phyloP scores from a whole-genome alignment of 2,888 invertebrate species.

The Aphodius sticticus region DNA sequence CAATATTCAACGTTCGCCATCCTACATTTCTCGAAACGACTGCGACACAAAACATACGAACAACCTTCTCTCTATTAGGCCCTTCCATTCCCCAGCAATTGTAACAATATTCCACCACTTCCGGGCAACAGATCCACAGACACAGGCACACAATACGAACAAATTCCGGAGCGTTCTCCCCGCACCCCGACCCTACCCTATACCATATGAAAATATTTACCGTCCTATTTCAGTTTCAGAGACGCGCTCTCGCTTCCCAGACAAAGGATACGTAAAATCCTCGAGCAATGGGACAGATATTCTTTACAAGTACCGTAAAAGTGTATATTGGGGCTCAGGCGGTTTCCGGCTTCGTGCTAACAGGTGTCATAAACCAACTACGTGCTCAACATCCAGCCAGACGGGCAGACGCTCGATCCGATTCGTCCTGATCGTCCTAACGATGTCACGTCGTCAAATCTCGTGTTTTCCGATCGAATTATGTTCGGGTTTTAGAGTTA shows the following conservation, averaged over 20 bases:
- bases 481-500: slow-evolving; percentile 7
- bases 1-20: not conserved
- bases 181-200: not conserved
- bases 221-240: not conserved
- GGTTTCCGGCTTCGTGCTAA: slow-evolving; percentile 46
- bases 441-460: not conserved
- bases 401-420: not conserved
- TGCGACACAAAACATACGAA: no score
- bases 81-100: not conserved
- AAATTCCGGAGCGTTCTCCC: not conserved
- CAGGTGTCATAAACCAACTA: slow-evolving; percentile 53
- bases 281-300: slow-evolving; percentile 18
- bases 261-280: slow-evolving; percentile 27
- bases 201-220: not conserved
- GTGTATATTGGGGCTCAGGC: slow-evolving; percentile 18
- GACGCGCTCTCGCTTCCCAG: not conserved
- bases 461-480: not conserved
- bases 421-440: not conserved
- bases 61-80: not conserved
- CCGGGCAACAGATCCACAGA: not conserved
- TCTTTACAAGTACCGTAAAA: slow-evolving; percentile 24
- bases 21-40: not conserved
- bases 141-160: not conserved
- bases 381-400: slow-evolving; percentile 44
- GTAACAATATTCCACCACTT: not conserved